Base-by-base conservation (phyloP, 2,113 vertebrate species). In the Toxotes jaculatrix region DNA sequence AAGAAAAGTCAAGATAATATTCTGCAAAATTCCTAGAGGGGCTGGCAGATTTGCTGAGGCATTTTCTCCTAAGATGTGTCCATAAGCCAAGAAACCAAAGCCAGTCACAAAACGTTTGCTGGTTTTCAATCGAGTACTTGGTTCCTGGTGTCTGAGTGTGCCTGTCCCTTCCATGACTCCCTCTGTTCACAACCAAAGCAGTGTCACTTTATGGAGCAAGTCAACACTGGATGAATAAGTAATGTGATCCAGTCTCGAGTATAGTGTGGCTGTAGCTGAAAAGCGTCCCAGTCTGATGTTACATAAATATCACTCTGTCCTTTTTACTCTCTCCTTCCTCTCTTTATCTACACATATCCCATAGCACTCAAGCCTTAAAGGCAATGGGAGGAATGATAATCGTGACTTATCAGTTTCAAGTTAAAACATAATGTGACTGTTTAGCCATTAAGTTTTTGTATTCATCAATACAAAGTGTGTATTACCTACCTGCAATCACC, bases 161-260 rank as follows among this genome's bases (percentile, higher is more conserved):
- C 72, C 12, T 66, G 75, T n/a, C 72, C 56, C 73, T 53, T 71
- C 60, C 40, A 43, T 55, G 71, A 83, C 79, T 80, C 65, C 74
- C 31, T 2, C 53, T 34, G 12, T 76, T 79, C 12, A 76, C 53
- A 12, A 69, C 60, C 16, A 60, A 65, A 64, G 53, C 59, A 56
- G 51, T 84, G 66, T 75, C 71, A 71, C 60, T 88, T 78, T 36
- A 85, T 86, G 32, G 62, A 88, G 49, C 59, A 66, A 82, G 82
- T 90, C 74, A 82, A 73, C 82, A 53, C 65, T 78, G 78, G 47
- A 66, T 84, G 53, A 87, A 87, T 84, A 77, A 85, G 78, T 86
- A 74, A 85, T 60, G n/a, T 49, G 73, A 86, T 76, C 66, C 57
- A 14, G 23, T 55, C 63, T 71, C 49, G 36, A n/a, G 40, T 69